phyloP scores from a whole-genome alignment of 2,113 vertebrate species.

The Cervus canadensis region DNA sequence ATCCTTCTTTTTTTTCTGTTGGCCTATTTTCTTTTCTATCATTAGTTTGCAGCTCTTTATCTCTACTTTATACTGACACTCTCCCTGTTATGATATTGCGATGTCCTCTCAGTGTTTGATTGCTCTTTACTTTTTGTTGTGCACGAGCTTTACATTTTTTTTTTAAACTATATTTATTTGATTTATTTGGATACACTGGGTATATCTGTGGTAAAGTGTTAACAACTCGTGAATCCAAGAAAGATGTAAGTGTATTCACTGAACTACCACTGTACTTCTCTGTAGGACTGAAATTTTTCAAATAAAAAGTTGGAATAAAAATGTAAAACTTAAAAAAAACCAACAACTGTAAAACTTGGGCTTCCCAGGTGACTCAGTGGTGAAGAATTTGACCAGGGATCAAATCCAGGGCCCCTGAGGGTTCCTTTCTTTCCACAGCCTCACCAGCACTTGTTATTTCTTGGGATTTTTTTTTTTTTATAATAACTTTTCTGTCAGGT shows the following conservation, averaged over 20 bases:
- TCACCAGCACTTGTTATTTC: neutral
- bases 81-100: neutral
- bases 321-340: neutral
- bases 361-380: neutral
- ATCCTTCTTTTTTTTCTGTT: neutral
- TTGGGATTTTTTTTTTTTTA: neutral
- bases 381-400: neutral
- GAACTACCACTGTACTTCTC: neutral
- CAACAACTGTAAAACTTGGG: neutral
- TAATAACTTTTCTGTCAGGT: neutral
- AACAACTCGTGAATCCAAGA: neutral
- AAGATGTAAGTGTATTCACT: neutral
- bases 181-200: neutral
- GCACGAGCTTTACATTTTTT: neutral
- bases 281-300: neutral
- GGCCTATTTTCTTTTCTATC: neutral
- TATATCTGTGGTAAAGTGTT: neutral
- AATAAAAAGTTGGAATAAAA: slow-evolving; percentile 9
- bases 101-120: neutral
- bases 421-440: neutral
- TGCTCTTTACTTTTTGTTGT: neutral
- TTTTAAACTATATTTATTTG: neutral
- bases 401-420: neutral
- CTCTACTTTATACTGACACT: neutral
- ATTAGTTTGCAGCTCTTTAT: neutral